Conservation (phyloP, 2,888 invertebrate genomes). For the Pilophorus perplexus region DNA sequence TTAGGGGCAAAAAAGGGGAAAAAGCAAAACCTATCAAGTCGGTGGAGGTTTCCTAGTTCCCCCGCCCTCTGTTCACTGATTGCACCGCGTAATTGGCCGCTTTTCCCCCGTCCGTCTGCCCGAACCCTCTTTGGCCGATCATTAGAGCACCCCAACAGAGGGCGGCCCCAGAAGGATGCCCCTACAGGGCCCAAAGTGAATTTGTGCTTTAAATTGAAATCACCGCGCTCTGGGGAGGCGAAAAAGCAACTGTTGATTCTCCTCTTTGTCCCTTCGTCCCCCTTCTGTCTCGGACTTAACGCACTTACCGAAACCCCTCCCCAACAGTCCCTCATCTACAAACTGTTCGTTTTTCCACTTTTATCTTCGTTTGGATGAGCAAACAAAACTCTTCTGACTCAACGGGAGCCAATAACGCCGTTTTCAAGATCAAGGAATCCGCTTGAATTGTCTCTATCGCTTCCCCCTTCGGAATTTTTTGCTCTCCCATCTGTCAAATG, state of each 20-base stretch:
- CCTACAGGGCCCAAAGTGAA: constrained; percentile 28
- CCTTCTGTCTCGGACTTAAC: constrained; percentile 7
- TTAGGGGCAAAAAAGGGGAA: not conserved
- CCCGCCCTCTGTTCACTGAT: not conserved
- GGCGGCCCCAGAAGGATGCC: not conserved
- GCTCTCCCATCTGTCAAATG: not conserved
- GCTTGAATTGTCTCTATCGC: not conserved
- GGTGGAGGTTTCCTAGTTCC: too few species aligned
- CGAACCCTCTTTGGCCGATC: constrained; percentile 2
- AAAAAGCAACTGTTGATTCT: constrained; percentile 27
- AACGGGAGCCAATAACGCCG: not conserved
- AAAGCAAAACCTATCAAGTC: constrained; percentile 13
- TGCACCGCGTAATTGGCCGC: constrained; percentile 15
- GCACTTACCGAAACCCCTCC: not conserved
- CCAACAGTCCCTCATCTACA: too few species aligned
- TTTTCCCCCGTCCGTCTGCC: not conserved
- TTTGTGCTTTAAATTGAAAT: constrained; percentile 38
- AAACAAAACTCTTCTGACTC: constrained; percentile 32
- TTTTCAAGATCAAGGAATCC: constrained; percentile 35
- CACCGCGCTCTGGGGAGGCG: constrained; percentile 10
- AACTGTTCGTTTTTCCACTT: constrained; percentile 24
- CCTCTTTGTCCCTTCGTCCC: constrained; percentile 13
- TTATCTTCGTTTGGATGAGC: constrained; percentile 35
- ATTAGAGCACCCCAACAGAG: constrained; percentile 6
- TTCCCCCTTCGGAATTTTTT: not conserved